Evolutionary conservation across 2,797 vertebrate species (phyloP), one percentile per base, ranked within the genome.

Genomic region (Paratrypauchen microcephalus): DNA sequence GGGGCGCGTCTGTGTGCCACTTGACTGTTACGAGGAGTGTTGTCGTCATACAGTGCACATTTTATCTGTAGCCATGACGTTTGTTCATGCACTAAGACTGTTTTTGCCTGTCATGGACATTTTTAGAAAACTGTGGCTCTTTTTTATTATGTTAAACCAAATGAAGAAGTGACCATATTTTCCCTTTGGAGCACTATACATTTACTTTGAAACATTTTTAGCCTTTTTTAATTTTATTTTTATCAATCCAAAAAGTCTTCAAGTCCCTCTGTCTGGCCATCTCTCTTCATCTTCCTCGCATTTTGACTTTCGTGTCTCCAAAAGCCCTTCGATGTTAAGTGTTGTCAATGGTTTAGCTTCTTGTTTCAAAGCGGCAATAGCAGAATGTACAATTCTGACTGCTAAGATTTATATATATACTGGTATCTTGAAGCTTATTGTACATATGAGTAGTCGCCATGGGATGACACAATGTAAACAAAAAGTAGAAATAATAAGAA

Each of bases 401-500:
- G 96, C 97, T 97, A 94, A 96, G 92, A 95, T 98, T 97, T 97
- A 94, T 95, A 95, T 94, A 94, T 95, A 95, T 97, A 96, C 96
- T 96, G 94, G 95, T 97, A 96, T 96, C 96, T 98, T 95, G 96
- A 97, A 98, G 96, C 96, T 98, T 96, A 97, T 94, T 99, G 98
- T 99, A 99, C 94, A 99, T 99, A 99, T 93, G 96, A 99, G 97
- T 98, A 98, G 98, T 99, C 93, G 93, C 96, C 96, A 96, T 97
- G 97, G 95, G 97, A 96, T 96, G 94, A 97, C 96, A 97, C 97
- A 96, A 96, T 97, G 97, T 97, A 95, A 95, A 97, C 95, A 96
- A 97, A 94, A 96, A 95, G 95, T 98, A 98, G 96, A 95, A 96
- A 96, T 93, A 93, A 96, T 96, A 96, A 96, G 92, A 93, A 95